Evolutionary conservation across 2,888 invertebrate genomes (phyloP), one percentile per base, ranked within the genome.

Genomic region (Pteria penguin): DNA sequence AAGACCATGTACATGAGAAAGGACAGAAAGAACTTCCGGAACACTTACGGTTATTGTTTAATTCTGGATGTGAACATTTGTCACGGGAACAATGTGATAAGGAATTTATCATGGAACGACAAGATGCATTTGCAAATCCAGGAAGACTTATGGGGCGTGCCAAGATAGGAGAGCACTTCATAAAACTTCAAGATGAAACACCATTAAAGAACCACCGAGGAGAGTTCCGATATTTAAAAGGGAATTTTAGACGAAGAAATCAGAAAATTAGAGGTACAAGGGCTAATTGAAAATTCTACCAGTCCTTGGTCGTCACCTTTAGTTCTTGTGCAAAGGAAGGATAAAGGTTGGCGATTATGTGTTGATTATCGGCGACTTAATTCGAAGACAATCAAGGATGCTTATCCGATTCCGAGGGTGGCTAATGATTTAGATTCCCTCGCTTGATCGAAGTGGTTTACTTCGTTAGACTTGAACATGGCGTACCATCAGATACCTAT

Each of bases 261-360:
- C 3, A 33, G 65, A 22, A 72, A 72, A 32, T 45, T 72, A 24
- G 57, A 65, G 26, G 36, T 55, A 24, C 31, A 72, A 57, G 65
- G 58, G 1, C 36, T 72, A 27, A 62, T 62, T 31, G 45, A 65
- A n/a, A n/a, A n/a, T n/a, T n/a, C n/a, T n/a, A n/a, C n/a, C n/a
- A n/a, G n/a, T n/a, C n/a, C n/a, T n/a, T n/a, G 72, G 65, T 33
- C 27, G 31, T 57, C 33, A 31, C 65, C 65, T 5, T 26, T 32
- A 27, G 72, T 72, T 3, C 24, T 72, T 32, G 72, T 66, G 14
- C 66, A 73, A 31, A 76, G 72, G 63, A 72, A 63, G 22, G 63
- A 62, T 26, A 62, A 45, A 62, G 33, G 45, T 32, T 72, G 72
- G 63, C 62, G 72, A 72, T 18, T 72, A 29, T 72, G 72, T 45